These are phyloP conservation scores for Harpagus bidentatus DNA, from an alignment of 2,113 vertebrate species.

Conservation along the genomic window DNA sequence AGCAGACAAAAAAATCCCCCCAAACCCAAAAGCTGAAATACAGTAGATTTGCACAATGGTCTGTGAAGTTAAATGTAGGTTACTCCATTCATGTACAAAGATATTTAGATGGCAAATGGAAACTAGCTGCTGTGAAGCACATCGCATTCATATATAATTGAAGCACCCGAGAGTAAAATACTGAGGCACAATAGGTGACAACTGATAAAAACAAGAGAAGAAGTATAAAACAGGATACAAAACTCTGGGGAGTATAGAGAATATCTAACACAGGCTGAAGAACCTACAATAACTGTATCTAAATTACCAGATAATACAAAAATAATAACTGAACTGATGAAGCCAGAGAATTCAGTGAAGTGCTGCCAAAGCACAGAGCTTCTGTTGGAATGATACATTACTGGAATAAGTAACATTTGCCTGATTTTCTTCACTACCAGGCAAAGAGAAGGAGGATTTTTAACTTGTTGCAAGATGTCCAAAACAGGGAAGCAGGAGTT, in stretches of 20 bases:
- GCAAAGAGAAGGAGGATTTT: not conserved
- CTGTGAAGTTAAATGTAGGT: conserved; percentile 67
- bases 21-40: not conserved
- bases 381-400: not conserved
- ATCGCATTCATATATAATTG: conserved; percentile 76
- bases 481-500: not conserved
- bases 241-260: conserved; percentile 54
- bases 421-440: not conserved
- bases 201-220: conserved; percentile 71
- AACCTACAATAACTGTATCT: conserved; percentile 66
- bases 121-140: conserved; percentile 56
- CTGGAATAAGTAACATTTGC: not conserved
- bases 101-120: conserved; percentile 70
- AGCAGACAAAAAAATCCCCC: not conserved
- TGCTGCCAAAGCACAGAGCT: not conserved
- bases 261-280: conserved; percentile 60
- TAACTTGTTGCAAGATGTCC: not conserved
- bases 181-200: conserved; percentile 71
- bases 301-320: conserved; percentile 69
- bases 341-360: conserved; percentile 1
- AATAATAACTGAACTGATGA: conserved; percentile 39
- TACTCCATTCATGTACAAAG: conserved; percentile 58
- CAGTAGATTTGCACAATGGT: conserved; percentile 11
- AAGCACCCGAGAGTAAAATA: conserved; percentile 73
- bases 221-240: conserved; percentile 68